Conservation (phyloP, 2,113 vertebrate species). For the Antechinus stuartii region DNA sequence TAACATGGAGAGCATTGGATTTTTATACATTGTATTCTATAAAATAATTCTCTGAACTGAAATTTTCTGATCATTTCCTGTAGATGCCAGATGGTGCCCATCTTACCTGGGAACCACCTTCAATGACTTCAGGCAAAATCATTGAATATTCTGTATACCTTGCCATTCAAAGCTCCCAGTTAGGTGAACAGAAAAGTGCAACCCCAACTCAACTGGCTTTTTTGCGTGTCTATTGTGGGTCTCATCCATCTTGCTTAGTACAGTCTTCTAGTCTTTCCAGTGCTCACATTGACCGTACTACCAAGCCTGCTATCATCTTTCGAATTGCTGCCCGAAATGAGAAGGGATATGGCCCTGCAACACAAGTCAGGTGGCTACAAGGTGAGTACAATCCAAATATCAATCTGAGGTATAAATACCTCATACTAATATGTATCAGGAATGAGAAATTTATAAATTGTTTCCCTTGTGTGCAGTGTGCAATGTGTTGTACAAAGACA, state of each 20-base stretch:
- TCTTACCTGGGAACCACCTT: slow-evolving; percentile 95
- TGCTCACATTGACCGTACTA: slow-evolving; percentile 95
- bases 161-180: slow-evolving; percentile 93
- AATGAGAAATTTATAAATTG: too few species aligned
- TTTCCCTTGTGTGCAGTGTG: too few species aligned
- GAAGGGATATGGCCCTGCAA: slow-evolving; percentile 94
- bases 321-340: slow-evolving; percentile 94
- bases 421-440: too few species aligned
- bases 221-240: slow-evolving; percentile 94
- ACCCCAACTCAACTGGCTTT: slow-evolving; percentile 92
- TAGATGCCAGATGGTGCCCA: slow-evolving; percentile 94
- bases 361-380: slow-evolving; percentile 96
- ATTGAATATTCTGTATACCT: slow-evolving; percentile 94
- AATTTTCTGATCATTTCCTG: background rate
- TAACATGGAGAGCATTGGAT: too few species aligned
- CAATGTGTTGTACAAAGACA: too few species aligned
- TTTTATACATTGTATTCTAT: too few species aligned
- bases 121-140: slow-evolving; percentile 93
- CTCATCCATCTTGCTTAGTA: slow-evolving; percentile 93
- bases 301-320: slow-evolving; percentile 96
- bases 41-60: too few species aligned
- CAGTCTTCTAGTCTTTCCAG: slow-evolving; percentile 92
- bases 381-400: slow-evolving; percentile 78
- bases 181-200: slow-evolving; percentile 87
- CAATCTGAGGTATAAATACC: too few species aligned